These are phyloP conservation scores for Aporrectodea caliginosa DNA, from an alignment of 1,140 invertebrate genomes.

Conservation along the genomic window DNA sequence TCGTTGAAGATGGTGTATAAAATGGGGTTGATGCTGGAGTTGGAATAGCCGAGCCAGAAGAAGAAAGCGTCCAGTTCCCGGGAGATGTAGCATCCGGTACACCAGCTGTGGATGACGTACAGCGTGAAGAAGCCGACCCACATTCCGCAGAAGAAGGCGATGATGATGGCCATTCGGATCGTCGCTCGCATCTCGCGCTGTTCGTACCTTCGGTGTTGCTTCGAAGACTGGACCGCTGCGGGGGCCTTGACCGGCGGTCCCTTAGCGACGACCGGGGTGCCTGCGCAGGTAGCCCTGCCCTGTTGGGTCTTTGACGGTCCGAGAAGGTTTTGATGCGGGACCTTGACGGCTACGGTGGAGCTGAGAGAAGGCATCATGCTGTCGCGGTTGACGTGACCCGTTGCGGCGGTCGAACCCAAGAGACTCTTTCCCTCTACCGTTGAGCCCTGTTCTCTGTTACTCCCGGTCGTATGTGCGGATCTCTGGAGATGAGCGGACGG, in stretches of 20 bases:
- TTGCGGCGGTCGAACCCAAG: not conserved
- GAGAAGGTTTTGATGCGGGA: not conserved
- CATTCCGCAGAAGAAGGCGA: constrained; percentile 33
- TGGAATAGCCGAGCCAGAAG: constrained; percentile 22
- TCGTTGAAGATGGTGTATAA: constrained; percentile 54
- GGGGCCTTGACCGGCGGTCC: not conserved
- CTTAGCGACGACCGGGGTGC: not conserved
- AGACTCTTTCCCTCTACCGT: not conserved
- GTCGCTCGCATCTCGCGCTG: constrained; percentile 36
- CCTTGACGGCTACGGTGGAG: not conserved
- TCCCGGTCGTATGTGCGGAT: not conserved
- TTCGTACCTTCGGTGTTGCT: constrained; percentile 1
- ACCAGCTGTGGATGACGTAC: constrained; percentile 23
- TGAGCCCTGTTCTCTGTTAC: not conserved
- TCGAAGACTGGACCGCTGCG: not conserved
- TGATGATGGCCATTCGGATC: constrained; percentile 35
- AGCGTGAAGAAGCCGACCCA: constrained; percentile 33
- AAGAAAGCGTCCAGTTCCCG: constrained; percentile 10
- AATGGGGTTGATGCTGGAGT: constrained; percentile 46
- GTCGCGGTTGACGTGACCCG: not conserved
- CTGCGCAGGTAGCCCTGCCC: not conserved
- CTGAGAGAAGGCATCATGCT: not conserved
- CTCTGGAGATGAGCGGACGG: not conserved
- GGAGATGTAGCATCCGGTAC: constrained; percentile 1
- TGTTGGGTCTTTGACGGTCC: not conserved